Conservation (phyloP, 92 coral and sea anemone genomes). For the Paragorgia papillata region DNA sequence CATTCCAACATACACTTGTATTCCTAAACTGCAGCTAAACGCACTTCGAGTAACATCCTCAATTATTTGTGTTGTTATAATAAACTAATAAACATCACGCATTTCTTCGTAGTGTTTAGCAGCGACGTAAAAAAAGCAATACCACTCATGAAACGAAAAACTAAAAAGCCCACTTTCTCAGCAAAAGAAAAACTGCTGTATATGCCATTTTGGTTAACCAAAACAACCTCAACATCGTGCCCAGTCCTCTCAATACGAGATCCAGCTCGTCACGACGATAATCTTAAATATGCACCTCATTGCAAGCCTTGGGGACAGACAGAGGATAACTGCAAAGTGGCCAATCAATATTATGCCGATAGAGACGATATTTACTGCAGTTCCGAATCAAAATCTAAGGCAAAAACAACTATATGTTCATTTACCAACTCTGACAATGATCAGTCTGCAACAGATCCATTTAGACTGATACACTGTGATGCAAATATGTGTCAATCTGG, state of each 20-base stretch:
- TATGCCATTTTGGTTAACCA: too few relatives aligned
- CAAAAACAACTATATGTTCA: neutral
- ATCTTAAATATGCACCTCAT: neutral
- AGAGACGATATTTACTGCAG: slow-evolving; percentile 17
- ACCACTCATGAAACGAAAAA: too few relatives aligned
- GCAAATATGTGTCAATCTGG: neutral
- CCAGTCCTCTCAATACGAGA: slow-evolving; percentile 21
- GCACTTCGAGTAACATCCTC: too few relatives aligned
- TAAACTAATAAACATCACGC: too few relatives aligned
- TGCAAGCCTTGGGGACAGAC: slow-evolving; percentile 30
- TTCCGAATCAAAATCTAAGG: neutral
- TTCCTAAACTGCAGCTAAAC: too few relatives aligned
- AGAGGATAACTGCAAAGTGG: neutral
- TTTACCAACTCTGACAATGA: neutral
- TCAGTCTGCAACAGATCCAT: neutral
- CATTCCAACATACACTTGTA: too few relatives aligned
- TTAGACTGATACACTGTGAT: slow-evolving; percentile 9
- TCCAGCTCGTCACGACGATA: neutral
- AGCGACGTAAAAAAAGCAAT: too few relatives aligned
- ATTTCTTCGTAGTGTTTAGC: too few relatives aligned
- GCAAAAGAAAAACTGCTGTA: too few relatives aligned
- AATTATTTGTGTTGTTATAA: too few relatives aligned
- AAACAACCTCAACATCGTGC: neutral
- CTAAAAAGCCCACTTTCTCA: too few relatives aligned
- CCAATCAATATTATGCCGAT: neutral